These are phyloP conservation scores for Ameiurus melas DNA, from an alignment of 2,113 vertebrate genomes.

Conservation along the genomic window DNA sequence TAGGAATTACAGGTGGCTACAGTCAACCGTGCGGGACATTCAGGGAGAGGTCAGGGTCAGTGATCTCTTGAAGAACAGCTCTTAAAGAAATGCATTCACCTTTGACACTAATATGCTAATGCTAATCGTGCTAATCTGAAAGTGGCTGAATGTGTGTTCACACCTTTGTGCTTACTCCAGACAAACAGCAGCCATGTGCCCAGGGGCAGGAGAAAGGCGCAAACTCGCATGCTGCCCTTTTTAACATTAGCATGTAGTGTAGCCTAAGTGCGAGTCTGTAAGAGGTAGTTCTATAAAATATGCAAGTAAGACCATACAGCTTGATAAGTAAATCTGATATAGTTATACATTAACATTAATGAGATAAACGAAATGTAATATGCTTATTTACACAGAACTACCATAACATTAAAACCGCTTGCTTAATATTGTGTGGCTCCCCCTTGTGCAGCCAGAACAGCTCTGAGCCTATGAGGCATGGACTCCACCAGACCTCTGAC, in stretches of 20 bases:
- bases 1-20: slow-evolving; percentile 42
- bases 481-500: too few relatives aligned
- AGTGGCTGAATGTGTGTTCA: neutral
- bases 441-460: too few relatives aligned
- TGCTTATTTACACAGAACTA: too few relatives aligned
- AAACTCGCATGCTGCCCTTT: slow-evolving; percentile 25
- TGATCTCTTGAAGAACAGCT: slow-evolving; percentile 42
- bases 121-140: slow-evolving; percentile 26
- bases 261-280: neutral
- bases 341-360: too few relatives aligned
- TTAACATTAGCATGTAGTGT: neutral
- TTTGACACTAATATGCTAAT: slow-evolving; percentile 29
- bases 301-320: too few relatives aligned
- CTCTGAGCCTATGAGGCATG: too few relatives aligned
- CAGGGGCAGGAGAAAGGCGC: slow-evolving; percentile 19
- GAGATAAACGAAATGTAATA: too few relatives aligned
- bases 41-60: slow-evolving; percentile 53
- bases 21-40: slow-evolving; percentile 47
- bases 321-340: too few relatives aligned
- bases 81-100: slow-evolving; percentile 51
- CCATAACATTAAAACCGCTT: too few relatives aligned
- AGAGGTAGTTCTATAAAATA: too few relatives aligned
- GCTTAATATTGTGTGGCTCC: too few relatives aligned
- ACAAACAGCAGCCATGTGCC: slow-evolving; percentile 43
- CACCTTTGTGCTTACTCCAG: slow-evolving; percentile 25